These are phyloP conservation scores for Calyptomena viridis DNA, from an alignment of 2,113 vertebrate genomes.

Conservation along the genomic window DNA sequence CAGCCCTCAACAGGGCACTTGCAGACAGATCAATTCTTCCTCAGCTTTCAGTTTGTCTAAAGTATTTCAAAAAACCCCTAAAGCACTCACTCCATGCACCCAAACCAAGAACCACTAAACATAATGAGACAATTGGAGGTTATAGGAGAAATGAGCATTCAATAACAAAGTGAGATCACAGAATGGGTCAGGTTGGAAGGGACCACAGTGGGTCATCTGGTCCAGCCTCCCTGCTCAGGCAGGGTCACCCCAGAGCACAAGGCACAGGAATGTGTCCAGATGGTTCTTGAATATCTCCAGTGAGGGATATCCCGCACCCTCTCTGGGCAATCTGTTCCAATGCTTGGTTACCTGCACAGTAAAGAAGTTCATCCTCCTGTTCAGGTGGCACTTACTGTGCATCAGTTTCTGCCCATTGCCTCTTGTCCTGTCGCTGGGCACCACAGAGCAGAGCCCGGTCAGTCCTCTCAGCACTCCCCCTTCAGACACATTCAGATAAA, in stretches of 20 bases:
- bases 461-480: too few relatives aligned
- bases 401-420: not conserved
- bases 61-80: fast-evolving
- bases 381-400: not conserved
- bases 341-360: not conserved
- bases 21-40: not conserved
- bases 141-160: not conserved
- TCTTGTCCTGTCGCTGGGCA: not conserved
- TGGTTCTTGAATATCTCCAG: not conserved
- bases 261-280: not conserved
- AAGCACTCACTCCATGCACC: not conserved
- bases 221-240: not conserved
- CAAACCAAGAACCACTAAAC: not conserved
- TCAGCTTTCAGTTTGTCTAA: not conserved
- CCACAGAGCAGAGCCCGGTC: not conserved
- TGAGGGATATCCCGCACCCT: not conserved
- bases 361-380: not conserved
- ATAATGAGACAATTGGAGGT: fast-evolving
- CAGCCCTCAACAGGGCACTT: not conserved
- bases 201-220: not conserved
- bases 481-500: not conserved
- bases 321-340: not conserved
- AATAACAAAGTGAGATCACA: not conserved
- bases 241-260: not conserved
- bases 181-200: not conserved